Evolutionary conservation across 2,888 invertebrate genomes (phyloP).

Genomic region (Perizoma flavofasciatum): DNA sequence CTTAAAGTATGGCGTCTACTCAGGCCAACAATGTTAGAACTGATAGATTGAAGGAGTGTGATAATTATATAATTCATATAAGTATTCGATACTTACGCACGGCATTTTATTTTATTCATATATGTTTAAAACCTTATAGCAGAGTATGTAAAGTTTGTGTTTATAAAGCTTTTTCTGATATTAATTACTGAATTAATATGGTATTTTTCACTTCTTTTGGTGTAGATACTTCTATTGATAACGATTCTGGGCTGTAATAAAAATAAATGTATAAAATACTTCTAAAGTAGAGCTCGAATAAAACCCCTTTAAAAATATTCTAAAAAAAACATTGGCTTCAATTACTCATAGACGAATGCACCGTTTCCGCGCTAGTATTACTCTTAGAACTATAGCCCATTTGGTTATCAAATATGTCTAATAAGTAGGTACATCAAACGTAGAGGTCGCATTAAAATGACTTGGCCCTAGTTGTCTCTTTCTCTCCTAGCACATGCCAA

Average conservation of each 20-base stretch:
- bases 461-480: conserved; percentile 8
- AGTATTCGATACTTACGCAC: too few relatives aligned
- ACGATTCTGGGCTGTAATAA: too few relatives aligned
- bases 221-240: too few relatives aligned
- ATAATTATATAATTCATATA: neutral
- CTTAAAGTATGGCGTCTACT: conserved; percentile 2
- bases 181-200: too few relatives aligned
- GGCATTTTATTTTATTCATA: too few relatives aligned
- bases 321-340: conserved; percentile 13
- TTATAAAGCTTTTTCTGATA: conserved; percentile 8
- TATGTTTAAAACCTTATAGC: neutral
- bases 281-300: neutral
- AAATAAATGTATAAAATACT: too few relatives aligned
- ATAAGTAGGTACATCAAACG: neutral
- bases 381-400: conserved; percentile 4
- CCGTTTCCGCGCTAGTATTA: conserved; percentile 6
- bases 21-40: neutral
- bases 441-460: conserved; percentile 2
- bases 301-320: conserved; percentile 9
- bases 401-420: conserved; percentile 6
- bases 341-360: conserved; percentile 4
- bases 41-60: conserved; percentile 7
- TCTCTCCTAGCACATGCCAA: neutral
- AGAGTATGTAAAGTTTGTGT: neutral
- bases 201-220: too few relatives aligned